Evolutionary conservation across 1,140 invertebrate genomes (phyloP), one percentile per base, ranked within the genome.

Genomic region (Zaprionus taronus): DNA sequence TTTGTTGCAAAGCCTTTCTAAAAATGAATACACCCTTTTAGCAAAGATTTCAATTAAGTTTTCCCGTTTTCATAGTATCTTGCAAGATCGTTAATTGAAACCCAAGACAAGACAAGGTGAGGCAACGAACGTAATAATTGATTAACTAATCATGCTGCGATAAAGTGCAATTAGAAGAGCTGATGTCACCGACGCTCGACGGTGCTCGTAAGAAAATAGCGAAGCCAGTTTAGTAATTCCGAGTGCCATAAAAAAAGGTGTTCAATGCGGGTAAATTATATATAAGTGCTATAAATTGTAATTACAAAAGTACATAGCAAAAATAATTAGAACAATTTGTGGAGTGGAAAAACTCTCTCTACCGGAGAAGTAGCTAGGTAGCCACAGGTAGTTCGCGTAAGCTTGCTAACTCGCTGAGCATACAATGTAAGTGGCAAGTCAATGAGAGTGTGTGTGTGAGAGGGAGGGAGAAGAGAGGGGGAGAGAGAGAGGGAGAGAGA

Each of bases 341-440:
- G 47, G 20, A 51, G 47, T 24, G 22, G 47, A 51, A 24, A 51
- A 24, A 22, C 7, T 22, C 44, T 20, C 44, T 20, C 20, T 11
- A 0, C 2, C 20, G 4, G 17, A 26, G 22, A 53, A 22, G 20
- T 53, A n/a, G 1, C 53, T 28, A 14, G 7, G 31, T 65, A 55
- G 2, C 36, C 41, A 41, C 24, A 62, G 41, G n/a, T 51, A 66
- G 53, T 56, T 66, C 64, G 53, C 64, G 6, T 57, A 34, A 20
- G 22, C 26, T 47, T 14, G 72, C 72, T 77, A 77, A 77, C 31
- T 51, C 51, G 11, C 5, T 51, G 36, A 28, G 57, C 12, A 47
- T 28, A 70, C 41, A 58, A 61, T 72, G 56, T 66, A 62, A 77
- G 65, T 55, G 47, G 5, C 61, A 60, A 49, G 17, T 6, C 5